Base-by-base conservation (phyloP, 2,797 vertebrate species). In the Enteromius radiatus region DNA sequence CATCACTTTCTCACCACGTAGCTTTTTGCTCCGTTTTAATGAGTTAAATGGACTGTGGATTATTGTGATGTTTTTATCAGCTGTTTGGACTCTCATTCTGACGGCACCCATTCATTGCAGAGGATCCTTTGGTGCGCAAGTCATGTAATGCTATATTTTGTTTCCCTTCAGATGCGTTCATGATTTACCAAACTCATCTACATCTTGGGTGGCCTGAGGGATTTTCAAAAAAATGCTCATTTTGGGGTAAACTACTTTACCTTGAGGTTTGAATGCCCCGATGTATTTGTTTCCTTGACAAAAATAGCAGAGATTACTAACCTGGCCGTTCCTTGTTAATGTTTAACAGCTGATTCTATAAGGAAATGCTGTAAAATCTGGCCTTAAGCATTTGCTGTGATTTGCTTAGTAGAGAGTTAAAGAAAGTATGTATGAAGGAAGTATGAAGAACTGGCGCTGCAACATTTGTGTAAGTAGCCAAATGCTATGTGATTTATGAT, bases 291-390 rank as follows among this genome's bases (percentile, higher is more conserved):
- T 76, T 26, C 52, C 54, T 28, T 23, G 12, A 21, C 36, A 59
- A 41, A 59, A 70, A 41, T 41, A 4, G 8, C 36, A 12, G 26
- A 28, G 47, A 54, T 79, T 6, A 28, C 26, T 54, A 54, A n/a
- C 23, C 4, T 2, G 0, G 33, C 1, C 9, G 5, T 36, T 21
- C 15, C 23, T 69, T 79, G 10, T 69, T 59, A 31, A 31, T 80
- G 23, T 43, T 56, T 80, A 19, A 79, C 36, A 70, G 67, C 38
- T n/a, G 54, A 45, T 59, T 19, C 67, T 59, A 28, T 9, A 45
- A 79, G 65, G 65, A 59, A 69, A 69, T 65, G 11, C 28, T 1
- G 11, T 11, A 11, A 59, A 61, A 80, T 80, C 14, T 17, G 41
- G 3, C 68, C 28, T 61, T 12, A 9, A 59, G 36, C 17, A 26